Conservation (phyloP, 1,140 invertebrate species). For the Tetranychus urticae region DNA sequence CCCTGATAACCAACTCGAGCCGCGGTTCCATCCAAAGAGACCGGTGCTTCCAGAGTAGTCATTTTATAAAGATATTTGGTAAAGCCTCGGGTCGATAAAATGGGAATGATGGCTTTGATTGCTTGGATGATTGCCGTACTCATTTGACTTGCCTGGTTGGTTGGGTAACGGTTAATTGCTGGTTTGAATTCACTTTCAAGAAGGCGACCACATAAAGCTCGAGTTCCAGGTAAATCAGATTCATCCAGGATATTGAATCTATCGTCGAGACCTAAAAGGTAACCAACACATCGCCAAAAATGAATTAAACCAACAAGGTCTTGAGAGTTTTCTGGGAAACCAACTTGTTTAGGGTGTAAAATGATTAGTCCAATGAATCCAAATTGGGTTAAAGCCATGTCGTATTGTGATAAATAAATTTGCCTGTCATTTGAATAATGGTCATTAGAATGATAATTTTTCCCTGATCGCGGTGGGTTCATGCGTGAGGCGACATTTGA, state of each 20-base stretch:
- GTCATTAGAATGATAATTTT: constrained; percentile 23
- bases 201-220: neutral
- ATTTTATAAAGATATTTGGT: neutral
- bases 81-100: neutral
- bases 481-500: neutral
- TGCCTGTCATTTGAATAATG: constrained; percentile 15
- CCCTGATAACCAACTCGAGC: neutral
- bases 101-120: neutral
- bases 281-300: constrained; percentile 56
- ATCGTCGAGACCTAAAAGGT: constrained; percentile 54
- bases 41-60: neutral
- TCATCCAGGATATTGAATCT: constrained; percentile 29
- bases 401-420: constrained; percentile 16
- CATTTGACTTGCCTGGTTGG: neutral
- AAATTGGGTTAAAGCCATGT: constrained; percentile 30
- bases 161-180: neutral
- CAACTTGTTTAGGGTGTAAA: constrained; percentile 15
- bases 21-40: neutral
- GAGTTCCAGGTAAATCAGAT: neutral
- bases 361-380: constrained; percentile 18
- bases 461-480: constrained; percentile 18
- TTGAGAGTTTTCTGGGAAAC: constrained; percentile 16
- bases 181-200: neutral
- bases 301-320: constrained; percentile 50
- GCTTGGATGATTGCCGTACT: neutral